Evolutionary conservation across 2,113 vertebrate genomes (phyloP), one percentile per base, ranked within the genome.

Genomic region (Oophaga pumilio): DNA sequence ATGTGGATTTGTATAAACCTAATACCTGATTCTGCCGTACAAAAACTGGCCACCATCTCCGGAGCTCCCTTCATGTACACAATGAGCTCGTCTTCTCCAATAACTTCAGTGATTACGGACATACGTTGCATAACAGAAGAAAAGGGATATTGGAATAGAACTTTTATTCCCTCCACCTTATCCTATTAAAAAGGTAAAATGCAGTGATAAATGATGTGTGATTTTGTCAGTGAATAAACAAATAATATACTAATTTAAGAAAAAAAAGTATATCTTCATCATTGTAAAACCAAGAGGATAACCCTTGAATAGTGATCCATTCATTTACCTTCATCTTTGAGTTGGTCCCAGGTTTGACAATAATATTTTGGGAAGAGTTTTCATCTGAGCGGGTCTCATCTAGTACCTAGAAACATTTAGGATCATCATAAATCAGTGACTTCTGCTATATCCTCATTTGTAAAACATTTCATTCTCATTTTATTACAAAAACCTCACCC

Each of bases 121-220:
- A 96, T 95, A 85, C 95, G 94, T 90, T 95, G 94, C 86, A 96
- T 89, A 13, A 92, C 84, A 24, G 95, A 95, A 59, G 95, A 96
- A 90, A 96, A 96, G 0, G 95, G 95, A 14, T 95, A 96, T 89
- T 96, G 95, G 24, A 91, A 92, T 82, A 96, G 78, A 78, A 96
- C 90, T 5, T 49, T 83, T 20, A 96, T 62, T 22, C 93, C 95
- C 91, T 92, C 91, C 86, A 92, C 90, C 0, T 93, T 53, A 69
- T 53, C 13, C 84, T 86, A 59, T 86, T 20, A 78, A 78, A 52
- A 78, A 53, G n/a, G 13, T 8, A 52, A 50, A 8, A 77, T 74
- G 33, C 4, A 11, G 20, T 53, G n/a, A 78, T 7, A 14, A 43
- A 43, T 43, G 33, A 12, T 22, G 17, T 76, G 22, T n/a, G 43